Evolutionary conservation across 2,113 vertebrate species (phyloP), one percentile per base, ranked within the genome.

Genomic region (Tiliqua scincoides): DNA sequence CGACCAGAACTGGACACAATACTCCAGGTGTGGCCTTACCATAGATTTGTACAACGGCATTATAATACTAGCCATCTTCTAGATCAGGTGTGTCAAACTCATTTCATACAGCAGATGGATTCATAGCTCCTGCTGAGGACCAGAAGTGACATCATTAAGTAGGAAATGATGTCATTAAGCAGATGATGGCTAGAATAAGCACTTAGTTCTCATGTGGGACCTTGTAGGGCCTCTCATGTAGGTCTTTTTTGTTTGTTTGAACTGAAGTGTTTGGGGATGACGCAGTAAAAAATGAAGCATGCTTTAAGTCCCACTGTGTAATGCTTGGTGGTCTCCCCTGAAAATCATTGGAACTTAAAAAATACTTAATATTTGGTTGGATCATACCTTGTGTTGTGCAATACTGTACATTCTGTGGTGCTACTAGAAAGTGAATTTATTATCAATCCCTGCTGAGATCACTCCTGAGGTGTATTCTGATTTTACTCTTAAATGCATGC

Each of bases 381-480:
- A 32, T 62, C 57, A 63, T 63, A 11, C 18, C 35, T 61, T 61
- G 35, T 78, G 6, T 72, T 12, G 35, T 72, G 37, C 32, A 59
- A n/a, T 37, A 63, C 20, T 73, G n/a, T 84, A 27, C 83, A 88
- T 92, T 90, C 85, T 88, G 2, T 40, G 48, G 0, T 85, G 74
- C 30, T 6, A 4, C 78, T 80, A 81, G 68, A 79, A 82, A 85
- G 73, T 18, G 7, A 82, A 48, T 4, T 87, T 23, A 35, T 48
- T 76, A 63, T 35, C 1, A 20, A 37, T 32, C 25, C 15, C 82
- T 89, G 57, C 80, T 82, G 86, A 88, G 76, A 79, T 83, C 72
- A 83, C 57, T 89, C 82, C 87, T 35, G 40, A 57, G 88, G 88
- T 59, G 79, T 83, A 1, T 84, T 84, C 63, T 93, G 79, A 54